These are phyloP conservation scores for Hypotaenidia okinawae DNA, from an alignment of 2,797 vertebrate genomes.

Conservation along the genomic window DNA sequence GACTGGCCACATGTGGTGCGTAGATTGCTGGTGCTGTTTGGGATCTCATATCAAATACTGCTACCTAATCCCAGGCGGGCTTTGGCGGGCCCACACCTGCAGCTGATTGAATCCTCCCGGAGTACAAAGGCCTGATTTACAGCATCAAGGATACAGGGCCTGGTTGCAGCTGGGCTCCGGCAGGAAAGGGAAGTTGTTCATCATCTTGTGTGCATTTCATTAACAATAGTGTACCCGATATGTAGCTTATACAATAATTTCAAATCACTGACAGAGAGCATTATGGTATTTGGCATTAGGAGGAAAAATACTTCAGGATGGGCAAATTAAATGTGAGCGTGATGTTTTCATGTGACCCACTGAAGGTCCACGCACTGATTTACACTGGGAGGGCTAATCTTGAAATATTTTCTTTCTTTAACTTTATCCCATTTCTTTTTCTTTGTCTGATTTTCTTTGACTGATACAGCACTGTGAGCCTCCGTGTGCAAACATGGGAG, in stretches of 20 bases:
- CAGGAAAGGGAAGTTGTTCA: constrained; percentile 99
- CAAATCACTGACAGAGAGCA: constrained; percentile 85
- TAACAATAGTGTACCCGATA: constrained; percentile 86
- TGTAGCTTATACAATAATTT: constrained; percentile 82
- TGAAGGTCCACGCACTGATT: constrained; percentile 54
- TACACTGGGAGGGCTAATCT: constrained; percentile 68
- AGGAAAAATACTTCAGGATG: constrained; percentile 80
- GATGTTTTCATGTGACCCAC: constrained; percentile 69
- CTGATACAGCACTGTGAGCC: background rate
- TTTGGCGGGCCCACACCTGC: constrained; percentile 91
- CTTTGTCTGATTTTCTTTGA: constrained; percentile 25
- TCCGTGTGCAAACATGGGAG: background rate
- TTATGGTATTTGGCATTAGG: constrained; percentile 81
- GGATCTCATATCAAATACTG: constrained; percentile 90
- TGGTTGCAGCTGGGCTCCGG: constrained; percentile 91
- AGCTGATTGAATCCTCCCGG: constrained; percentile 95
- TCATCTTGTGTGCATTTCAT: constrained; percentile 91
- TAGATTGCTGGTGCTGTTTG: constrained; percentile 82
- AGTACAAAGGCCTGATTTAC: constrained; percentile 97
- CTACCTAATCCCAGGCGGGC: constrained; percentile 87
- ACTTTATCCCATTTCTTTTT: constrained; percentile 64
- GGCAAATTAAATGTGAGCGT: constrained; percentile 78
- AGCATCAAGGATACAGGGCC: constrained; percentile 85
- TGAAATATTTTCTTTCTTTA: constrained; percentile 50
- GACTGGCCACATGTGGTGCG: constrained; percentile 83